Percentiles rank a stretch among this genome's conserved stretches.
Evolutionary conservation across 1,140 invertebrate genomes (phyloP).

Genomic region (Galleria mellonella): DNA sequence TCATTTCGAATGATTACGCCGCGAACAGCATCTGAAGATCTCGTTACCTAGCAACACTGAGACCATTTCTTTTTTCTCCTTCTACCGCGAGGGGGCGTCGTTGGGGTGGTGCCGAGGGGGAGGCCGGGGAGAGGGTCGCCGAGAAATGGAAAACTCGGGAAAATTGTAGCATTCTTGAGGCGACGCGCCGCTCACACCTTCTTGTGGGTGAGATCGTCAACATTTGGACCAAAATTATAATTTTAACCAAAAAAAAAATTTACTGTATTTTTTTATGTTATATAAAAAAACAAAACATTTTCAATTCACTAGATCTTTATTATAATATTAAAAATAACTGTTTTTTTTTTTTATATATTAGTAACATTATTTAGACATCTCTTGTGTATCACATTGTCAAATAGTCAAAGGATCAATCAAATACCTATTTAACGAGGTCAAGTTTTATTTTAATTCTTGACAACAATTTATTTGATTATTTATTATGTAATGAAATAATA

Average conservation of each 20-base stretch:
- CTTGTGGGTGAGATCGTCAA: conserved; percentile 38
- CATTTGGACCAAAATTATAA: conserved; percentile 19
- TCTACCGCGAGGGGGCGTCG: conserved; percentile 9
- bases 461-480: too few species aligned
- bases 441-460: too few species aligned
- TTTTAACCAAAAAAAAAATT: conserved; percentile 8
- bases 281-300: too few species aligned
- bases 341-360: too few species aligned
- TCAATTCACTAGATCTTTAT: too few species aligned
- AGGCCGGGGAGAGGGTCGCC: conserved; percentile 27
- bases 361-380: too few species aligned
- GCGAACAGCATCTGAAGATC: conserved; percentile 9
- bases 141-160: conserved; percentile 73
- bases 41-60: conserved; percentile 44
- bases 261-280: conserved; percentile 5
- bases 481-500: too few species aligned
- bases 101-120: conserved; percentile 2
- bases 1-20: too few species aligned
- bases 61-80: conserved; percentile 56
- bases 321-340: too few species aligned
- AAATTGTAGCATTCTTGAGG: conserved; percentile 74
- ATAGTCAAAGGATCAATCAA: too few species aligned
- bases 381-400: too few species aligned
- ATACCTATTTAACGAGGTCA: too few species aligned
- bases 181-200: conserved; percentile 68